Base-by-base conservation (phyloP, 2,797 vertebrate genomes). In the Dallia pectoralis region DNA sequence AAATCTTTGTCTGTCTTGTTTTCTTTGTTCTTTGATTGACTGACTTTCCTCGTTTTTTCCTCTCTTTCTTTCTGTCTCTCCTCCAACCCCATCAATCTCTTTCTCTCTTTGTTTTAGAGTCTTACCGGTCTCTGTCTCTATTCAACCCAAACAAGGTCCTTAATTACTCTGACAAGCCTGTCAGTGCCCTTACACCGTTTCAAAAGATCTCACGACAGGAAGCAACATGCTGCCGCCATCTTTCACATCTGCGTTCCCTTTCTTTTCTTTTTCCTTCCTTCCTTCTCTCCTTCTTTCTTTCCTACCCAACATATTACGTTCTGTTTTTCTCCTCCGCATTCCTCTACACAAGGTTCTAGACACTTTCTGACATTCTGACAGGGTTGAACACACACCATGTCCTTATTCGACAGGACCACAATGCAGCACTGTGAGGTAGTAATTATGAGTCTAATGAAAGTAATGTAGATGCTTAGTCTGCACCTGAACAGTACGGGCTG, bases 81-180 rank as follows among this genome's bases (percentile, higher is more conserved):
- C 9, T 63, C 49, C 64, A 32, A 71, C 7, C n/a, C 70, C 64
- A 66, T 67, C 1, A 51, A 30, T 69, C 44, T 80, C 77, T 84
- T 76, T 85, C 74, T 76, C 71, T 69, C 56, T 77, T 18, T 40
- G 71, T 77, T 76, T 83, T 70, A 5, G 40, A 48, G 81, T 76
- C 33, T 33, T 51, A 77, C 14, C 49, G 44, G 69, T 72, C 70
- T 87, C 9, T 79, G 77, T 82, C 32, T 79, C 65, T 53, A 36
- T 67, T 78, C 79, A 25, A 36, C 2, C 72, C 66, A 72, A 70
- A 77, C 4, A 49, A 56, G 61, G 74, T 77, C 36, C 32, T 33
- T 56, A 73, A 36, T 78, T 65, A 63, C 59, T 64, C 44, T 70
- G 25, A 75, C 53, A 15, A 1, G 63, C 49, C 49, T 51, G 16